Percentiles rank a stretch among this genome's conserved stretches.
These are phyloP conservation scores for Dreissena rostriformis DNA, from an alignment of 1,140 invertebrate genomes.

Conservation along the genomic window DNA sequence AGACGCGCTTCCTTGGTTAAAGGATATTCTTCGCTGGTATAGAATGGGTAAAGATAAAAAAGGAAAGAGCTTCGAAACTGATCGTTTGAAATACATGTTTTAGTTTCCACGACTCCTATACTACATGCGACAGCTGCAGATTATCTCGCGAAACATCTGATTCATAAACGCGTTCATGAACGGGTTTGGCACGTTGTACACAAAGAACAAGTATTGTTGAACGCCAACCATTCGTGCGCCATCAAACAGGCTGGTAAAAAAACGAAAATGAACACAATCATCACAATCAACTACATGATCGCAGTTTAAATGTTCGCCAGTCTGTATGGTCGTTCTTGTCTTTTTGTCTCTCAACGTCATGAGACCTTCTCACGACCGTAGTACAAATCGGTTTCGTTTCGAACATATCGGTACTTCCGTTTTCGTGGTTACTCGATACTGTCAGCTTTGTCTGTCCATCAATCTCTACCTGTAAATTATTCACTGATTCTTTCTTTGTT, in stretches of 20 bases:
- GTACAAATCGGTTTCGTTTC: constrained; percentile 21
- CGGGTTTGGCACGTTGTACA: constrained; percentile 78
- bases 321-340: constrained; percentile 51
- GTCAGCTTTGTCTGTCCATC: constrained; percentile 38
- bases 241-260: constrained; percentile 77
- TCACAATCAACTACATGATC: constrained; percentile 78
- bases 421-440: neutral
- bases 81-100: neutral
- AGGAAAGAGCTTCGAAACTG: neutral
- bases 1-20: neutral
- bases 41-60: neutral
- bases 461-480: constrained; percentile 41
- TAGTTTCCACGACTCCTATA: neutral
- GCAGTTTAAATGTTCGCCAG: constrained; percentile 76
- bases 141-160: constrained; percentile 74
- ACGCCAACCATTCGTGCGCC: constrained; percentile 69
- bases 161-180: constrained; percentile 80
- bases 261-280: constrained; percentile 76
- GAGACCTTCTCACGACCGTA: constrained; percentile 5
- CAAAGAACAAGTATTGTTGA: constrained; percentile 76
- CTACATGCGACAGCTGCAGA: constrained; percentile 48
- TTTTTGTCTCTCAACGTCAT: neutral
- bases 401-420: constrained; percentile 7
- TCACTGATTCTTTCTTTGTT: constrained; percentile 12
- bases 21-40: neutral